Base-by-base conservation (phyloP, 2,888 invertebrate species). In the Conistra vaccinii region DNA sequence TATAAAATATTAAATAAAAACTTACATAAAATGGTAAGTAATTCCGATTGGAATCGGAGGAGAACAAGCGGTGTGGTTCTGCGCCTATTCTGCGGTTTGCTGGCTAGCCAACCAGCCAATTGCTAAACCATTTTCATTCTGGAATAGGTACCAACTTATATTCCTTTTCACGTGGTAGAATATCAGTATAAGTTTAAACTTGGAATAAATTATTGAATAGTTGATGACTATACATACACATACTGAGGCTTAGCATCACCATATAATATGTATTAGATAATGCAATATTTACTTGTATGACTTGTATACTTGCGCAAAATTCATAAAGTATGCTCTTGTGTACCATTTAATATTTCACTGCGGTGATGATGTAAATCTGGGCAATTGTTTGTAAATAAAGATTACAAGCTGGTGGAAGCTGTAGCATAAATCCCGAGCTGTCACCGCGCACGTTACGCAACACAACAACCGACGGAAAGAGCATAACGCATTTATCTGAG, bases 1-100 rank as follows among this genome's bases (percentile, higher is more conserved):
- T 95, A 94, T 96, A 94, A 95, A 96, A 96, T 95, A 95, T 95
- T 94, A 93, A 96, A 96, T 95, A 95, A 96, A 96, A 96, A 95
- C 93, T 90, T 93, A 95, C 95, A 95, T 95, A 95, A 95, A 95
- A 92, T 94, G 91, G 94, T 93, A 94, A 94, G 94, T 95, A 95
- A 96, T 94, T 95, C 93, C 93, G 91, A 95, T 94, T 94, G 95
- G 94, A 95, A 95, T 95, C 92, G 92, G 91, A 94, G 91, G 89
- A 91, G 89, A 87, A 89, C 90, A 89, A 85, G 89, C 91, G 90
- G 90, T 94, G 95, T 90, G 94, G 94, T 94, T 90, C 90, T 90
- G 90, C 85, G 89, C 90, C 93, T 94, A 94, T 93, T 93, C 90
- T 93, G 95, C 90, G 94, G 95, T 93, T 92, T 87, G 90, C 90